Conservation (phyloP, 2,888 invertebrate genomes). For the Patella caerulea region DNA sequence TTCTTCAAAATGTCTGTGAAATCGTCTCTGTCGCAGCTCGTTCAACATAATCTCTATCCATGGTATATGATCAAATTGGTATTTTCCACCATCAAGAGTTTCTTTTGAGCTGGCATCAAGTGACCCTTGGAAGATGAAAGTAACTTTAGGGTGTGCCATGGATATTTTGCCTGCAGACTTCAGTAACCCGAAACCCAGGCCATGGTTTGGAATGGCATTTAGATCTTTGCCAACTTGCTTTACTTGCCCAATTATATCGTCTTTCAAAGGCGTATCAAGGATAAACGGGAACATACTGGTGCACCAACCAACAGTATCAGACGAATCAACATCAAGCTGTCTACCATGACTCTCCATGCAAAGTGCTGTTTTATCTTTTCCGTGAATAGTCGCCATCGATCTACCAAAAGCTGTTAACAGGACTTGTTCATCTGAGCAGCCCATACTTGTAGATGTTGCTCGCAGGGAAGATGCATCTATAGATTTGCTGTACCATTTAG, state of each 20-base stretch:
- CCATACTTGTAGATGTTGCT: background rate
- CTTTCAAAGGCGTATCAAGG: background rate
- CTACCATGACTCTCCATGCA: background rate
- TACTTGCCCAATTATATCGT: background rate
- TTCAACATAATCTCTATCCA: conserved; percentile 1
- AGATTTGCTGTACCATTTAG: conserved; percentile 2
- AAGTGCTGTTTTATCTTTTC: background rate
- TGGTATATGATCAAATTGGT: background rate
- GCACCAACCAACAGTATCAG: conserved; percentile 8
- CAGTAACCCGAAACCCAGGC: background rate
- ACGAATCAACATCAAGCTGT: background rate
- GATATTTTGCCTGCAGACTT: background rate
- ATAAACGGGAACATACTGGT: conserved; percentile 7
- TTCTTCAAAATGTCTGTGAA: background rate
- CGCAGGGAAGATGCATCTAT: background rate
- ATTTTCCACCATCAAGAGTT: background rate
- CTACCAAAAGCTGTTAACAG: background rate
- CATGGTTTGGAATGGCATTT: background rate
- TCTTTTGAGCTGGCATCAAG: conserved; percentile 3
- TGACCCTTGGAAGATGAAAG: background rate
- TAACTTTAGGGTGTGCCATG: background rate
- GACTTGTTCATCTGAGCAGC: background rate
- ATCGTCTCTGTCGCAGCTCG: background rate
- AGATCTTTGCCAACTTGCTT: background rate
- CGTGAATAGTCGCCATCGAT: background rate